Conservation (phyloP, 2,113 vertebrate species). For the Antigone vipio region DNA sequence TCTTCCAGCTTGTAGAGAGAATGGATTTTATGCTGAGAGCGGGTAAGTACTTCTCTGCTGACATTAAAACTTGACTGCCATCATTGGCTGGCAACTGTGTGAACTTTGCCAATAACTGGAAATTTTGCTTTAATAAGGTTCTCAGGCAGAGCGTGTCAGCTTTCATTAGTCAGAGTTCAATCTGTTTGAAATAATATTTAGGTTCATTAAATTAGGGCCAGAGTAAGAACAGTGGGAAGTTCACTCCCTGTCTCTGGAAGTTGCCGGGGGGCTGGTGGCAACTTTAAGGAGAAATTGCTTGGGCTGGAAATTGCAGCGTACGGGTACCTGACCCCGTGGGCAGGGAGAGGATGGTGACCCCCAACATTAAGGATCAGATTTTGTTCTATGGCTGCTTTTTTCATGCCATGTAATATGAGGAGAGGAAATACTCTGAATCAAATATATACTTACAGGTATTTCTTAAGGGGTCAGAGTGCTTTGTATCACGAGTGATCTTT, state of each 20-base stretch:
- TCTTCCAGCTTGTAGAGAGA: background rate
- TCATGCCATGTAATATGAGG: fast-evolving
- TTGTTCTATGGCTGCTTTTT: background rate
- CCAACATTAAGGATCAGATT: background rate
- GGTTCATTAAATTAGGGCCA: background rate
- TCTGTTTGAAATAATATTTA: background rate
- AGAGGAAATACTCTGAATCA: background rate
- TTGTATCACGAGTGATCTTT: fast-evolving
- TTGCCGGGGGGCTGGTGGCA: background rate
- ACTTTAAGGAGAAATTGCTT: background rate
- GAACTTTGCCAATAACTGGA: background rate
- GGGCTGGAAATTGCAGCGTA: background rate
- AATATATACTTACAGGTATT: fast-evolving
- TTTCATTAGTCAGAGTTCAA: background rate
- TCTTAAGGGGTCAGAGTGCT: background rate
- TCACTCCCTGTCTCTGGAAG: background rate
- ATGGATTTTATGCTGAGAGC: background rate
- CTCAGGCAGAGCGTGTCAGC: background rate
- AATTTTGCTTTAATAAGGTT: background rate
- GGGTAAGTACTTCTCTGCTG: background rate
- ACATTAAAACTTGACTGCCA: background rate
- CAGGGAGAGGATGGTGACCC: background rate
- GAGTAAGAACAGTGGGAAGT: background rate
- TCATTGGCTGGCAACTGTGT: background rate
- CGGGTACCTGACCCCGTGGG: background rate